These are phyloP conservation scores for Heliconius hewitsoni DNA, from an alignment of 1,140 invertebrate genomes.

Conservation along the genomic window DNA sequence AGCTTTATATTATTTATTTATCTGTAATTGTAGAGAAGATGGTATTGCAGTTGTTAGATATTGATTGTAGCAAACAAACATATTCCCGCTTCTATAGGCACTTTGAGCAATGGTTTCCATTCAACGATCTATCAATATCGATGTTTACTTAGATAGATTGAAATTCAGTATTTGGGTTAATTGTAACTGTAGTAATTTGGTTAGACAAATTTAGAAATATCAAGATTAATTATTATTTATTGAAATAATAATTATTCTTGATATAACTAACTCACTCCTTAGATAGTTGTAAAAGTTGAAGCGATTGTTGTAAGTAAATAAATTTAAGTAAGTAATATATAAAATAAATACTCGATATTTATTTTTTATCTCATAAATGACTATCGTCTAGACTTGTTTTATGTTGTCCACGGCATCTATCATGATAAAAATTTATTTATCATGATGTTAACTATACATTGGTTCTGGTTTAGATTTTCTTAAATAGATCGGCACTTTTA, in stretches of 20 bases:
- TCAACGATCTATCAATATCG: neutral
- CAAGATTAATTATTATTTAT: too few relatives aligned
- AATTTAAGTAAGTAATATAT: neutral
- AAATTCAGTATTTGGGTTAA: neutral
- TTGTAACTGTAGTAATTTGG: too few relatives aligned
- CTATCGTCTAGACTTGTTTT: neutral
- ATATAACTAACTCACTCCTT: too few relatives aligned
- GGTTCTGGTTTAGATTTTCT: neutral
- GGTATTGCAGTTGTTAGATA: neutral
- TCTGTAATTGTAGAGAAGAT: too few relatives aligned
- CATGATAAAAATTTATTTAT: neutral
- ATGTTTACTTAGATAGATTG: neutral
- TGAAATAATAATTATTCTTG: too few relatives aligned
- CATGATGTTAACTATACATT: neutral
- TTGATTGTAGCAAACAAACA: neutral
- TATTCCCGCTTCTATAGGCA: neutral
- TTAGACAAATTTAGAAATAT: too few relatives aligned
- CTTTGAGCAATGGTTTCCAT: neutral
- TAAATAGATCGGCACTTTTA: neutral
- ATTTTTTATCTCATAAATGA: neutral
- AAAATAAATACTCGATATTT: neutral
- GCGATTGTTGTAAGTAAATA: too few relatives aligned
- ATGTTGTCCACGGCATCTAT: neutral
- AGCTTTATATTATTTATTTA: too few relatives aligned
- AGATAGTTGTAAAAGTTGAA: too few relatives aligned